Conservation (phyloP, 53 echinoderm and acorn worm genomes). For the Echinometra lucunter region DNA sequence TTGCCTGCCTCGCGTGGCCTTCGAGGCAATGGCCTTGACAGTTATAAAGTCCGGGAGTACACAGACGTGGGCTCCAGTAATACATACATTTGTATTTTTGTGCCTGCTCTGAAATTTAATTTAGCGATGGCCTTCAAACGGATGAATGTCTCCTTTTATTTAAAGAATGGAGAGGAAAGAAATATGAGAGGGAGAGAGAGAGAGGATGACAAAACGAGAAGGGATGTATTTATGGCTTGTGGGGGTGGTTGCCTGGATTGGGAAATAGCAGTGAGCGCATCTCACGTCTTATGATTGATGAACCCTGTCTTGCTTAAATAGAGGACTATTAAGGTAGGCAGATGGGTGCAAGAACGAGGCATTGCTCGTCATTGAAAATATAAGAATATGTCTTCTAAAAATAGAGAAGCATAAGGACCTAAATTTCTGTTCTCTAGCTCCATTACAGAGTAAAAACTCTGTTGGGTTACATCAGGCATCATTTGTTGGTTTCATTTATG, state of each 20-base stretch:
- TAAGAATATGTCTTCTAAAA: background rate
- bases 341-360: background rate
- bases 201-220: slow-evolving; percentile 10
- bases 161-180: background rate
- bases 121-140: slow-evolving; percentile 58
- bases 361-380: background rate
- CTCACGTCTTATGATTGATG: slow-evolving; percentile 17
- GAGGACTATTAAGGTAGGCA: slow-evolving; percentile 33
- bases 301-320: slow-evolving; percentile 1
- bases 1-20: slow-evolving; percentile 51
- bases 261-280: background rate
- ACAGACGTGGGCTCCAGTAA: slow-evolving; percentile 39
- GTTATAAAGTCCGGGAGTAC: slow-evolving; percentile 19
- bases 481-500: background rate
- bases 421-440: background rate
- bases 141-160: slow-evolving; percentile 52
- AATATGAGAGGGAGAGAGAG: slow-evolving; percentile 22
- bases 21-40: slow-evolving; percentile 42
- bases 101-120: slow-evolving; percentile 62
- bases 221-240: slow-evolving; percentile 11
- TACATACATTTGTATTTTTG: slow-evolving; percentile 65
- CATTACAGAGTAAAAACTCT: background rate
- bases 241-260: background rate
- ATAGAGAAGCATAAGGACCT: background rate
- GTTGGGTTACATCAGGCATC: background rate